Base-by-base conservation (phyloP, 2,113 vertebrate genomes). In the Hydrolagus affinis region DNA sequence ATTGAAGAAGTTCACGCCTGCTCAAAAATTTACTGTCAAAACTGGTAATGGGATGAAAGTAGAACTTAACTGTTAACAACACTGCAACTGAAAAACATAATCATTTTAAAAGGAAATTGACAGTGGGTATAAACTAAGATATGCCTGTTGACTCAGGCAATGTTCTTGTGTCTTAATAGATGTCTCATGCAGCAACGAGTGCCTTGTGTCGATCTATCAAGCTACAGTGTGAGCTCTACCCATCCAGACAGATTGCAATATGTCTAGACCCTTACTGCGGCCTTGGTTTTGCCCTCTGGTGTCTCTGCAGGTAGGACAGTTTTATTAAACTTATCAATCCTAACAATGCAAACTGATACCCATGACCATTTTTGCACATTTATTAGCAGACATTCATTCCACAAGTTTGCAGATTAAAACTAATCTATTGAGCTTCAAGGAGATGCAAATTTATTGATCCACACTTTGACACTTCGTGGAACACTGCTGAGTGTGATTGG, bases 121-220 rank as follows among this genome's bases (percentile, higher is more conserved):
- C 44, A 44, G 44, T 44, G 44, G 44, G 6, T 44, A 44, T 44
- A 44, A 44, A 44, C 44, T 3, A 44, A 44, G 44, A n/a, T 56
- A 75, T 83, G 1, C 25, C 62, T 66, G 2, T 68, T 78, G 4
- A 78, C 21, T 78, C 28, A 59, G 17, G 23, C n/a, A 23, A 25
- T 83, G 60, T 83, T 72, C 23, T 85, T 19, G 11, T 57, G 44
- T 11, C 86, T 66, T 80, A 86, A 1, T 76, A 99, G 97, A 99
- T 99, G 97, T 98, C 97, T 0, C 97, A 99, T 0, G 91, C 96
- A 25, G 97, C 97, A 90, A 96, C 96, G 78, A 97, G 97, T 91
- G 96, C 97, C 94, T 94, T 99, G 91, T 99, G 97, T 91, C 97
- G 96, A 86, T 98, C 97, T 17, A 95, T 99, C 70, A 99, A 99